Evolutionary conservation across 2,113 vertebrate species (phyloP), one percentile per base, ranked within the genome.

Genomic region (Mixornis gularis): DNA sequence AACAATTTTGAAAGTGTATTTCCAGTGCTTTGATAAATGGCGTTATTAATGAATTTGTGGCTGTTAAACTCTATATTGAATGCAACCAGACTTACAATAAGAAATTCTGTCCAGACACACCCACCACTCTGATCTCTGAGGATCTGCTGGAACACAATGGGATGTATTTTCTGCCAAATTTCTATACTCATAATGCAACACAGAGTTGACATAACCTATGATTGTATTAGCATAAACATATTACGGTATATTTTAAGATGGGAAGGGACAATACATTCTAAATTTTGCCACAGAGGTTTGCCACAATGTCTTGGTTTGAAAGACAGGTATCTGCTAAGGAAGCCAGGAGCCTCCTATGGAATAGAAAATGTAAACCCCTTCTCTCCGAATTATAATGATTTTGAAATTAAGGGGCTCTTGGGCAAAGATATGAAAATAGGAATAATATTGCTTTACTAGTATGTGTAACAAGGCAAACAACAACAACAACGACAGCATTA

Each of bases 31-130:
- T 46, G 52, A 56, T 49, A 56, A 56, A 64, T 12, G 26, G 11
- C 26, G 15, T n/a, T 71, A 64, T 41, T 63, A 9, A 41, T 43
- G 32, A 32, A 36, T 36, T 26, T 41, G 12, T 32, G 43, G 20
- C 41, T 14, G 9, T 36, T 60, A 36, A 87, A 64, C 2, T 36
- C 12, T 25, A 56, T 27, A 55, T 32, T 56, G 26, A 71, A 64
- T 1, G 4, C 13, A 20, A 36, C 26, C 30, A 87, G 40, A 63
- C 4, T 44, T 29, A 41, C 10, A 34, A 15, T 13, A 40, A 32
- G 4, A 56, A 87, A 49, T 27, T 71, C n/a, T 64, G 5, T 7
- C 17, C 34, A 56, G 41, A 10, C 0, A 0, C 26, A 49, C 3
- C 22, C 18, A 62, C 6, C 3, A 25, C 34, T 59, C 32, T 56